Conservation (phyloP, 1,140 invertebrate species). For the Tenebrio molitor region DNA sequence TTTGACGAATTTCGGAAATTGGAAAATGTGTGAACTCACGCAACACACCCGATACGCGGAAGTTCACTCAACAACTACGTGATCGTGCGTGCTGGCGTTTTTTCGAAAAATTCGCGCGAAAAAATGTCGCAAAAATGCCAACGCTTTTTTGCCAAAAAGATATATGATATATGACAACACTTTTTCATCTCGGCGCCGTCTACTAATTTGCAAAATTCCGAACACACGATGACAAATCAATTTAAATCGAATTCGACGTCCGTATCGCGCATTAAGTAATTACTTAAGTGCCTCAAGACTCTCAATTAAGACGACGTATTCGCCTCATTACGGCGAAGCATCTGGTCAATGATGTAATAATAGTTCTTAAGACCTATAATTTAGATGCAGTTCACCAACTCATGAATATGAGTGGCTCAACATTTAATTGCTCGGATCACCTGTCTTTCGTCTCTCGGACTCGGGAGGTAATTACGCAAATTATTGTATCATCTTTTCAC, state of each 20-base stretch:
- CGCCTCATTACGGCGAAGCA: constrained; percentile 21
- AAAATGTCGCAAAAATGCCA: too few species aligned
- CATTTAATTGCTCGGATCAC: constrained; percentile 10
- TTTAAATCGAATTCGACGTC: constrained; percentile 2
- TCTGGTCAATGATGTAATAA: constrained; percentile 28
- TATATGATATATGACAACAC: too few species aligned
- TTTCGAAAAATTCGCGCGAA: too few species aligned
- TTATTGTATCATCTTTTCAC: constrained; percentile 13
- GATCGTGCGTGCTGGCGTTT: too few species aligned
- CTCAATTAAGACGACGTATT: constrained; percentile 22
- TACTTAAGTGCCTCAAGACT: constrained; percentile 18
- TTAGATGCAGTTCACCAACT: constrained; percentile 20
- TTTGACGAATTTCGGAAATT: too few species aligned
- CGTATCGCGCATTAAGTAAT: constrained; percentile 14
- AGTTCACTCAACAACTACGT: too few species aligned
- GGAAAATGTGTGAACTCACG: too few species aligned
- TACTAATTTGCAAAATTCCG: neutral
- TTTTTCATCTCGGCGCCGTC: too few species aligned
- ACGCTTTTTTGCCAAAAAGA: too few species aligned
- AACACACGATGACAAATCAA: constrained; percentile 34
- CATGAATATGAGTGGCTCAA: neutral
- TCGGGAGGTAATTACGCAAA: neutral
- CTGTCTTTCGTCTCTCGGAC: neutral
- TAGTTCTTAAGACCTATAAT: constrained; percentile 27
- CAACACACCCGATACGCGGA: too few species aligned